Conservation (phyloP, 2,113 vertebrate species). For the Scalopus aquaticus region DNA sequence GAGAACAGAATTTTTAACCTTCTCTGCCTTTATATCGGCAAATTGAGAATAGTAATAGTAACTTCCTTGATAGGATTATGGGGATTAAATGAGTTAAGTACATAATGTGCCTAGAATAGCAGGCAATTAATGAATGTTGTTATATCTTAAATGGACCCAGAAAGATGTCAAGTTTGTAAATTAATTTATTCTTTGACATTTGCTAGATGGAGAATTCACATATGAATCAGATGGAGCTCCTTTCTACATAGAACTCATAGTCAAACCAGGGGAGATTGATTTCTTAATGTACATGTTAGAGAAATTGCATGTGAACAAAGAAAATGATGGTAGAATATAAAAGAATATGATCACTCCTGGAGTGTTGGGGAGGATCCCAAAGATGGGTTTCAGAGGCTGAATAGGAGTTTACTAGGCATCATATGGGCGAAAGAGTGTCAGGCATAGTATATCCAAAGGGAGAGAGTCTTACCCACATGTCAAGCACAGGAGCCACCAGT, state of each 20-base stretch:
- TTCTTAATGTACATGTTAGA: not conserved
- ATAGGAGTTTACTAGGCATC: slow-evolving; percentile 22
- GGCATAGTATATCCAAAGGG: not conserved
- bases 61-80: not conserved
- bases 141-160: not conserved
- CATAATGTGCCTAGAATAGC: not conserved
- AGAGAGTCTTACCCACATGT: not conserved
- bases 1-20: not conserved
- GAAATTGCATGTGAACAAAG: not conserved
- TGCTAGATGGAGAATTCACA: not conserved
- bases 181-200: slow-evolving; percentile 14
- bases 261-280: not conserved
- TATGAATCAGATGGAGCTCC: not conserved
- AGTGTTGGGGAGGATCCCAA: not conserved
- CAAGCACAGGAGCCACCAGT: not conserved
- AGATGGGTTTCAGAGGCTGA: not conserved
- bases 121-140: not conserved
- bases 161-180: not conserved
- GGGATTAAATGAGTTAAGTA: slow-evolving; percentile 17
- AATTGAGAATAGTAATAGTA: not conserved
- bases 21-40: not conserved
- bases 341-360: not conserved
- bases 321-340: not conserved
- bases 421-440: not conserved
- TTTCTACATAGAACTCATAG: not conserved